Evolutionary conservation across 2,113 vertebrate genomes (phyloP).

Genomic region (Campylomormyrus tamandua): DNA sequence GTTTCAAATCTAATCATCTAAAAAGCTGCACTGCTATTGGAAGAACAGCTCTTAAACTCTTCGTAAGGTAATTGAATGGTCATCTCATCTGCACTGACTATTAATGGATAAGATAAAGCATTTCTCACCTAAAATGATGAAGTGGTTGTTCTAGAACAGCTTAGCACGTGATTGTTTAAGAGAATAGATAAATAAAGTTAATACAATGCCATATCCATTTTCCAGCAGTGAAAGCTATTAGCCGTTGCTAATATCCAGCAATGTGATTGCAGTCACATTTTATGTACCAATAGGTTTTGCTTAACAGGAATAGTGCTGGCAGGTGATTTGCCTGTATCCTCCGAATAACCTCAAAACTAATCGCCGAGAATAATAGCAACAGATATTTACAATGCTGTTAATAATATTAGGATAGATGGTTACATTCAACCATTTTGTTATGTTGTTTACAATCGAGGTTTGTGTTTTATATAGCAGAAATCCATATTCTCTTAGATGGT

Average conservation of each 20-base stretch:
- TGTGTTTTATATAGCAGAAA: not conserved
- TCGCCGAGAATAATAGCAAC: not conserved
- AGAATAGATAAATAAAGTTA: constrained; percentile 1
- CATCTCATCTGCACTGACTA: not conserved
- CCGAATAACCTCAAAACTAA: constrained; percentile 4
- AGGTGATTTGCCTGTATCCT: constrained; percentile 4
- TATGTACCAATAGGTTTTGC: not conserved
- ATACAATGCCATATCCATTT: not conserved
- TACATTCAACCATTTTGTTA: not conserved
- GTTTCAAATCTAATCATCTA: not conserved
- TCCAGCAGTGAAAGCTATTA: not conserved
- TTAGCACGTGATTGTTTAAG: not conserved
- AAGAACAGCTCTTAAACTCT: not conserved
- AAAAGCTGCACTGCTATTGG: not conserved
- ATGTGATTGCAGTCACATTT: not conserved
- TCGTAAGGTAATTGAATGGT: not conserved
- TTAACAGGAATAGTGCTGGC: not conserved
- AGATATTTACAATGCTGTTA: not conserved
- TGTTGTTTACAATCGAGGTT: not conserved
- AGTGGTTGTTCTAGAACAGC: not conserved
- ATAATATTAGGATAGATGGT: not conserved
- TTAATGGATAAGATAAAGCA: not conserved
- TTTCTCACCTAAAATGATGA: not conserved
- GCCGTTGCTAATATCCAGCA: not conserved
- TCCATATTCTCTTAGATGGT: not conserved